phyloP scores from a whole-genome alignment of 2,888 invertebrate genomes.

The Pheosia tremula region DNA sequence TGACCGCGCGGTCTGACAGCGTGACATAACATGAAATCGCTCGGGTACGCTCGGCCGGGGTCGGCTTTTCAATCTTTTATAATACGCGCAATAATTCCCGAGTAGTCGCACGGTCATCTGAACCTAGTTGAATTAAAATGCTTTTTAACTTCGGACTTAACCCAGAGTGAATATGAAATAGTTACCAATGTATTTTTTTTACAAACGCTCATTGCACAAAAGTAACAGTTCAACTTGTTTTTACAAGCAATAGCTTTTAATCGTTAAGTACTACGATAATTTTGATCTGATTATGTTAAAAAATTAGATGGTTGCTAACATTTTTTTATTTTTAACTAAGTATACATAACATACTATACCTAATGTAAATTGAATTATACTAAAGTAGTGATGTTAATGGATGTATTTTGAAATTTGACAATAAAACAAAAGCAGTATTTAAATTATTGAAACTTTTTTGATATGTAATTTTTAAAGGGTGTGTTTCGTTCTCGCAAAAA shows the following conservation, averaged over 20 bases:
- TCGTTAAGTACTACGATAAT: slow-evolving; percentile 26
- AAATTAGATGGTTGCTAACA: slow-evolving; percentile 42
- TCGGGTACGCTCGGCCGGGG: too few relatives aligned
- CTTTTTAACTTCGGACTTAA: neutral
- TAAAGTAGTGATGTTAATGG: slow-evolving; percentile 49
- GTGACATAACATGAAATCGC: too few relatives aligned
- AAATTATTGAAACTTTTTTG: slow-evolving; percentile 61
- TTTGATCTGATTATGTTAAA: slow-evolving; percentile 46
- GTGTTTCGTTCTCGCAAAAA: slow-evolving; percentile 20
- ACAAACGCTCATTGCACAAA: slow-evolving; percentile 60
- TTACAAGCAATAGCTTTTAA: slow-evolving; percentile 32
- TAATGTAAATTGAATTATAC: slow-evolving; percentile 44
- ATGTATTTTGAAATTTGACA: slow-evolving; percentile 78
- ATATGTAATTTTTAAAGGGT: slow-evolving; percentile 31
- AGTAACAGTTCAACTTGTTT: slow-evolving; percentile 57
- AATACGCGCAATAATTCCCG: neutral
- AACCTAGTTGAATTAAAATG: neutral
- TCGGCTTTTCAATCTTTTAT: neutral
- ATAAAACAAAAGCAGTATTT: slow-evolving; percentile 82
- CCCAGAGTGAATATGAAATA: slow-evolving; percentile 36
- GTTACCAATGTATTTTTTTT: slow-evolving; percentile 57
- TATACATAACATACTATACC: slow-evolving; percentile 29
- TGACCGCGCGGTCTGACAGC: too few relatives aligned
- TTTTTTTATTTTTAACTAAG: slow-evolving; percentile 1
- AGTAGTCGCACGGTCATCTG: neutral